Base-by-base conservation (phyloP, 2,888 invertebrate genomes). In the Xylocampa areola region DNA sequence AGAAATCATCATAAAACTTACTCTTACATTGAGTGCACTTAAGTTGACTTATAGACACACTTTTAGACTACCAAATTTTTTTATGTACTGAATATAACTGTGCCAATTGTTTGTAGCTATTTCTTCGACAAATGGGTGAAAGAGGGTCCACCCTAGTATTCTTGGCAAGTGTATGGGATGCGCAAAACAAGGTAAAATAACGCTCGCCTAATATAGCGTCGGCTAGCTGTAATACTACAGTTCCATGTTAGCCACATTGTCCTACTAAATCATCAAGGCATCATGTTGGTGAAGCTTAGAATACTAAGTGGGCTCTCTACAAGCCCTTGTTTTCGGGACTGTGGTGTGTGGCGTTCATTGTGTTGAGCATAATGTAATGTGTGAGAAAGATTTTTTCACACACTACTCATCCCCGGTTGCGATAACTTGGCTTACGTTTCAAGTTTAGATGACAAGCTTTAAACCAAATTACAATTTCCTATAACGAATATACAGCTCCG, bases 71-170 rank as follows among this genome's bases (percentile, higher is more conserved):
- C 11, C n/a, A 37, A 27, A 37, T 47, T 35, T 43, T 59, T 7
- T 54, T 55, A 36, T 61, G 44, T 65, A 21, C 51, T 43, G 51
- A 21, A 53, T 54, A 47, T 69, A 67, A 73, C 69, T 77, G 52
- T 75, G 49, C 53, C 36, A 51, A 78, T 82, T 89, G 77, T 90
- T 91, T 89, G 79, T 93, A 94, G 93, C 85, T 85, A 77, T 84
- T 92, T 76, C 91, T 92, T 71, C 92, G 83, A 60, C 87, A 91
- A 90, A 90, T 92, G 92, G 92, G 91, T 85, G 93, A 93, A 89
- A 93, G 92, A 86, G 93, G 93, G 86, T 93, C 94, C 82, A 81
- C 89, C 65, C 88, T 94, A 85, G 90, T 90, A 85, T 90, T 88
- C 82, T 88, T 92, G 88, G 86, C 88, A 83, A 91, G 87, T 86